Base-by-base conservation (phyloP, 2,888 invertebrate species). In the Branchipolynoe longqiensis region DNA sequence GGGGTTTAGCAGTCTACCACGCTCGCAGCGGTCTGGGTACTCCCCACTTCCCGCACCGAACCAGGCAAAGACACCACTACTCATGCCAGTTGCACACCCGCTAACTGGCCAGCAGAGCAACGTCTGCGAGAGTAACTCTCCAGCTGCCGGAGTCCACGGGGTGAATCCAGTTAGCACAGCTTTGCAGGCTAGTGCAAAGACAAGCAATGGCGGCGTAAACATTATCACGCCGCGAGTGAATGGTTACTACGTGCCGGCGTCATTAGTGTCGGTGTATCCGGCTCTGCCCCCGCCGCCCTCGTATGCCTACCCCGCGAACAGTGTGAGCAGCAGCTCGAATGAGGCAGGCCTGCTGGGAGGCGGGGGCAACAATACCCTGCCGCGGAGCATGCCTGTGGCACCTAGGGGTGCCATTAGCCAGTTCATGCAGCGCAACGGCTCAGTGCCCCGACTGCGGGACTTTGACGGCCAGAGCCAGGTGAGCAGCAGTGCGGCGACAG, bases 401-500 rank as follows among this genome's bases (percentile, higher is more conserved):
- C 36, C 69, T 18, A 69, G 38, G 38, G 78, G 40, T 25, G 78
- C 78, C 41, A 48, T 78, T 8, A 54, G 58, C n/a, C 82, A 89
- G 38, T 88, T 85, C 58, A 88, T 90, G 82, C 86, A 69, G 82
- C 54, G 86, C 0, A 84, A 84, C n/a, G 90, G 90, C 28, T 90
- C 90, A 22, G 89, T 90, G 22, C 90, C 89, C 6, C 87, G 91
- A 33, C 82, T 90, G 22, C 88, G 90, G 28, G 91, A 92, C 74
- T 90, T 90, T 87, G 92, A 92, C 85, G 91, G 91, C 18, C 91
- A 91, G 83, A 91, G 90, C 85, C 90, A 90, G 74, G 90, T 89
- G 4, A 90, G 90, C 87, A 88, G 86, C 36, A 73, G 86, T 12
- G 41, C 36, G 40, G 58, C 36, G 31, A 74, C 58, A n/a, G 41